These are phyloP conservation scores for Anagyrus pseudococci DNA, from an alignment of 2,888 invertebrate species.

Conservation along the genomic window DNA sequence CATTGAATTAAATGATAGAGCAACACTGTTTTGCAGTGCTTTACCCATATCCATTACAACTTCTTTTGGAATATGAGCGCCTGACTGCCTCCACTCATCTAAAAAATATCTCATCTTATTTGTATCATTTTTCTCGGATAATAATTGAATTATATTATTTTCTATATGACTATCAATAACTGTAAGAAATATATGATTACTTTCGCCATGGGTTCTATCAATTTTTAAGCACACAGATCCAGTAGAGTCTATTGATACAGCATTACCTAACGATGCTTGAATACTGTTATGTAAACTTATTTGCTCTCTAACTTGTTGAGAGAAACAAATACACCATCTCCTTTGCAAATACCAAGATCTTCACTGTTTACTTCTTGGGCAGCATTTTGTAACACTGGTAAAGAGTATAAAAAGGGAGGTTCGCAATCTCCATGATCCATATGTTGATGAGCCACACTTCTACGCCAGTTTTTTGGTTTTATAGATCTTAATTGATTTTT, in stretches of 20 bases:
- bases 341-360: background rate
- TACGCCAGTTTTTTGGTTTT: slow-evolving; percentile 7
- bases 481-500: background rate
- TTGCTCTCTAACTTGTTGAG: slow-evolving; percentile 1
- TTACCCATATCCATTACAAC: slow-evolving; percentile 41
- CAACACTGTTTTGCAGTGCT: slow-evolving; percentile 41
- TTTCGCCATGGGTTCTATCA: slow-evolving; percentile 25
- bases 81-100: slow-evolving; percentile 19
- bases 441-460: background rate
- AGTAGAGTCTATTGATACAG: slow-evolving; percentile 42
- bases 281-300: slow-evolving; percentile 4
- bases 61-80: slow-evolving; percentile 36
- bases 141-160: slow-evolving; percentile 6
- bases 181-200: slow-evolving; percentile 40
- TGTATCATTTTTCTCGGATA: slow-evolving; percentile 1
- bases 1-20: slow-evolving; percentile 40
- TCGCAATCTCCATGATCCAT: slow-evolving; percentile 14
- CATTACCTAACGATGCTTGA: background rate
- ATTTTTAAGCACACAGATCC: slow-evolving; percentile 36
- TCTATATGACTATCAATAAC: slow-evolving; percentile 37
- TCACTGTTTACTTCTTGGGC: background rate
- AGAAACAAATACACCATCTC: background rate
- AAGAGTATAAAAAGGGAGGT: slow-evolving; percentile 4
- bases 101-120: slow-evolving; percentile 37
- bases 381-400: background rate